Conservation (phyloP, 2,797 vertebrate species). For the Notolabrus celidotus region DNA sequence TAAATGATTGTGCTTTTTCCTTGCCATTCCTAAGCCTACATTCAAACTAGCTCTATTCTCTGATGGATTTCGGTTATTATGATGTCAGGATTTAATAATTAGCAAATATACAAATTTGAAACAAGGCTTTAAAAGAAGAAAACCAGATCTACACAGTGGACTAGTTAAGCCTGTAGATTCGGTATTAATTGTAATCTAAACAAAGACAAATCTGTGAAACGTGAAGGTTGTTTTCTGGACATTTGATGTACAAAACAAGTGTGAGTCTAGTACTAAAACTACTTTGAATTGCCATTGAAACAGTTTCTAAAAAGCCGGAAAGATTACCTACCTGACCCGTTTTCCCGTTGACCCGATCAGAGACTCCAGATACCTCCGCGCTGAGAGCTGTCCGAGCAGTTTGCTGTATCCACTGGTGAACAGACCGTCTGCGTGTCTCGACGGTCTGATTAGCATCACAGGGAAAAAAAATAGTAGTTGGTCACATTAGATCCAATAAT, state of each 20-base stretch:
- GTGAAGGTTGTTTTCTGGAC: no score
- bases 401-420: slow-evolving; percentile 96
- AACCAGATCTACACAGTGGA: no score
- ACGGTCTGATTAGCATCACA: slow-evolving; percentile 83
- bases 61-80: background rate
- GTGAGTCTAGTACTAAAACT: no score
- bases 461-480: background rate
- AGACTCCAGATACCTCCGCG: slow-evolving; percentile 94
- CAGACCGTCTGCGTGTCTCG: slow-evolving; percentile 93
- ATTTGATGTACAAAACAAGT: no score
- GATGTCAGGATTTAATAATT: no score
- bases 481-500: background rate
- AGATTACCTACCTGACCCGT: slow-evolving; percentile 91
- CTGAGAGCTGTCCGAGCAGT: slow-evolving; percentile 94
- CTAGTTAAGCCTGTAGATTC: no score
- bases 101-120: background rate
- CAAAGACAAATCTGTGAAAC: no score
- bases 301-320: no score
- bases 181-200: no score
- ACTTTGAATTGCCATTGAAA: no score
- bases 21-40: no score
- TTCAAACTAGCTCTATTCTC: background rate
- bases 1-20: no score
- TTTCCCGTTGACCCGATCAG: slow-evolving; percentile 97
- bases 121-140: background rate